Conservation (phyloP, 2,113 vertebrate species). For the Sander vitreus region DNA sequence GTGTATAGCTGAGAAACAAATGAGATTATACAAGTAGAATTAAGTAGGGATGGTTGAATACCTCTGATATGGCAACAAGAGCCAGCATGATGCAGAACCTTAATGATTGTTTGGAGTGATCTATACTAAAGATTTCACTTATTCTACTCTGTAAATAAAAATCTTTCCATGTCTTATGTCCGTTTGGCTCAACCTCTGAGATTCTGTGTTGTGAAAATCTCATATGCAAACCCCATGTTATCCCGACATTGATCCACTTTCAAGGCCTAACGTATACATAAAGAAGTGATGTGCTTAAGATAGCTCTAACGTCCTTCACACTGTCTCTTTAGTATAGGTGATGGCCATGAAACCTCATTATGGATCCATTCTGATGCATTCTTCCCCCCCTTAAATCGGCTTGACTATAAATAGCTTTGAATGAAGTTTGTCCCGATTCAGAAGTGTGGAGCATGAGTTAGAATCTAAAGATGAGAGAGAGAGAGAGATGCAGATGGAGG, state of each 20-base stretch:
- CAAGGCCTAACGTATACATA: not conserved
- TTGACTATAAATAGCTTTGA: slow-evolving; percentile 61
- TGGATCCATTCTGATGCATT: slow-evolving; percentile 42
- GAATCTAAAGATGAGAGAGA: slow-evolving; percentile 24
- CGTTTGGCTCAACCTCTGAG: not conserved
- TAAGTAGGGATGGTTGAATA: not conserved
- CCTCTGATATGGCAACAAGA: not conserved
- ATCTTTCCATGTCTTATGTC: not conserved
- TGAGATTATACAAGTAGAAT: slow-evolving; percentile 18
- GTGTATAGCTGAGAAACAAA: slow-evolving; percentile 38
- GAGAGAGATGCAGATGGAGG: not conserved
- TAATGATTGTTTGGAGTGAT: not conserved
- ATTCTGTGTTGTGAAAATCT: slow-evolving; percentile 5
- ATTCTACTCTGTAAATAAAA: not conserved
- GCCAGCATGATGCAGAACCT: slow-evolving; percentile 2
- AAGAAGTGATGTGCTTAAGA: slow-evolving; percentile 19
- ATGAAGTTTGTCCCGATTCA: slow-evolving; percentile 39
- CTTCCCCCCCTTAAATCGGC: not conserved
- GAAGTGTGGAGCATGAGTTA: slow-evolving; percentile 9
- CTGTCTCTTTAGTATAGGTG: slow-evolving; percentile 10
- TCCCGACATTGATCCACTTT: not conserved
- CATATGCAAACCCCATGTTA: not conserved
- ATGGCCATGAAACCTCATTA: slow-evolving; percentile 60
- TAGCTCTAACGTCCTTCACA: slow-evolving; percentile 26
- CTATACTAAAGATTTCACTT: slow-evolving; percentile 1